Evolutionary conservation across 2,888 invertebrate species (phyloP).

Genomic region (Hyalella azteca): DNA sequence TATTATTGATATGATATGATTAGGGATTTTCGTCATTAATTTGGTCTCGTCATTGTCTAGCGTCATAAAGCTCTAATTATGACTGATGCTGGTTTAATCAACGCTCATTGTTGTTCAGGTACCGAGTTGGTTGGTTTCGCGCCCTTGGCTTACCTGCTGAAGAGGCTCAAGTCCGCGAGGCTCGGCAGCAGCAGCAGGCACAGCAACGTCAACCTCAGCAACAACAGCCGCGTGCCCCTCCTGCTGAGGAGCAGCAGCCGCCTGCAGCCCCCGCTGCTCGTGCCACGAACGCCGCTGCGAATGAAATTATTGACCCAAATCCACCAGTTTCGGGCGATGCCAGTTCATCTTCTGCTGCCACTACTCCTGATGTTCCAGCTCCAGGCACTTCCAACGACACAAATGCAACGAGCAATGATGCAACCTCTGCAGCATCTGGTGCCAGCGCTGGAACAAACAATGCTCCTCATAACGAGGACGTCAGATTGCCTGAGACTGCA

Average conservation of each 20-base stretch:
- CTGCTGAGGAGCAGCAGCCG: constrained; percentile 12
- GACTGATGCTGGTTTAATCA: not conserved
- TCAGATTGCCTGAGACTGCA: no score
- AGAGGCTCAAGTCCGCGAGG: not conserved
- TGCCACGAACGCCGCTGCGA: not conserved
- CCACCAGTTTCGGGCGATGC: not conserved
- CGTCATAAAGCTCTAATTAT: no score
- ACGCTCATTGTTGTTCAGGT: constrained; percentile 30
- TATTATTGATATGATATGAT: no score
- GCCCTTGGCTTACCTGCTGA: constrained; percentile 25
- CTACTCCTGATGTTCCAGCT: not conserved
- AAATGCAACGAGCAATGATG: not conserved
- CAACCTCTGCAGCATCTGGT: not conserved
- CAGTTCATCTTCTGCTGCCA: not conserved
- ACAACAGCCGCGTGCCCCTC: not conserved
- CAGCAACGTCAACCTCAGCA: not conserved
- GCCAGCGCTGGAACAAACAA: not conserved
- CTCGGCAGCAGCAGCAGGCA: not conserved
- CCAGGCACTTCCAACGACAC: not conserved
- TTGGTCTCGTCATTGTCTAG: no score
- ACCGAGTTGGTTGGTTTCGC: constrained; percentile 53
- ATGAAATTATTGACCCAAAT: no score
- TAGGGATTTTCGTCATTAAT: no score
- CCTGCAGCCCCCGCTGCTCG: not conserved
- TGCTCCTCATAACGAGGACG: no score